Percentiles rank a stretch among this genome's conserved stretches.
phyloP scores from a whole-genome alignment of 2,888 invertebrate genomes.

The Agriopis marginaria region DNA sequence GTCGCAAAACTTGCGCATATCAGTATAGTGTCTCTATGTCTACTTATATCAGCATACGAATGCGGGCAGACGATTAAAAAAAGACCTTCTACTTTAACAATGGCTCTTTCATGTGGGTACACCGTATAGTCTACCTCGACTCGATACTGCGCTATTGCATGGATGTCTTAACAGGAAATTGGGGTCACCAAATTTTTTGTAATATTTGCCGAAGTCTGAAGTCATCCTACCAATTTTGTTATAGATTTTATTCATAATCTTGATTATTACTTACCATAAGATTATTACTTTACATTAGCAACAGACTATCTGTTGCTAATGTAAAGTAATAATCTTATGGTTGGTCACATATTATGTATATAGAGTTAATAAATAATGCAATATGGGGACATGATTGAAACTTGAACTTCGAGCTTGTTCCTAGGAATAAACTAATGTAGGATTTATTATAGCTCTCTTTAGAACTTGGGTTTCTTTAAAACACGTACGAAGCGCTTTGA shows the following conservation, averaged over 20 bases:
- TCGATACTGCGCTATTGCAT: conserved; percentile 13
- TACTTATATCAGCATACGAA: conserved; percentile 30
- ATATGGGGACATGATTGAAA: too few species aligned
- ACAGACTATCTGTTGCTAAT: too few species aligned
- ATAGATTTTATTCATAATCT: neutral
- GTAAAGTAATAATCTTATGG: too few species aligned
- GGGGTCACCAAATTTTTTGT: conserved; percentile 18
- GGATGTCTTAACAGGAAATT: conserved; percentile 20
- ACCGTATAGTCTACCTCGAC: conserved; percentile 22
- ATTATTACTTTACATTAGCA: too few species aligned
- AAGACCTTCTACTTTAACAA: conserved; percentile 71
- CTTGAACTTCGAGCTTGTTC: too few species aligned
- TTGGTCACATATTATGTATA: too few species aligned
- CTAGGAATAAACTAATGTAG: too few species aligned
- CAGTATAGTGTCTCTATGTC: conserved; percentile 15
- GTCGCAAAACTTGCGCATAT: conserved; percentile 29
- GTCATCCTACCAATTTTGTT: neutral
- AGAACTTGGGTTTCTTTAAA: too few species aligned
- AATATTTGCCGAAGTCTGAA: neutral
- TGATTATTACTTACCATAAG: too few species aligned
- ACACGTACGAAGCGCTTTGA: too few species aligned
- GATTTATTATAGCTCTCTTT: too few species aligned
- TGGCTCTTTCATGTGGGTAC: conserved; percentile 55
- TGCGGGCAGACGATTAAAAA: conserved; percentile 55
- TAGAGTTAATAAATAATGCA: too few species aligned